phyloP scores from a whole-genome alignment of 2,113 vertebrate species.

The Pseudopipra pipra region DNA sequence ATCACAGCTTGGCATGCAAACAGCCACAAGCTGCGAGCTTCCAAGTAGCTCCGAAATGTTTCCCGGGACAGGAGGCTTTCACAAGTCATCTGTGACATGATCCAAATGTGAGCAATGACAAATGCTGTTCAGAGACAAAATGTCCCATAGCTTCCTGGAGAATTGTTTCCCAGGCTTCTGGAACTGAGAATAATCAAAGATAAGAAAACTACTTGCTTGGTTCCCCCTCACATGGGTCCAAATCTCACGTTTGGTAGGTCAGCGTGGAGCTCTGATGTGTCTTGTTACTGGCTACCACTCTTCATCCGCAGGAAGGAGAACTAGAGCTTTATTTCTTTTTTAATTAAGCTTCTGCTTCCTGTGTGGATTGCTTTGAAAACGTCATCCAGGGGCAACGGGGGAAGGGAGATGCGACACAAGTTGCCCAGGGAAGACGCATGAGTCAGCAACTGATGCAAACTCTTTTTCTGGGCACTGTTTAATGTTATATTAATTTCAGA shows the following conservation, averaged over 20 bases:
- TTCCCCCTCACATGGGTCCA: background rate
- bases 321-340: background rate
- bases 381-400: background rate
- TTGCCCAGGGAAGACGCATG: conserved; percentile 18
- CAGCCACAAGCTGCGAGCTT: background rate
- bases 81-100: background rate
- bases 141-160: background rate
- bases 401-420: background rate
- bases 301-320: background rate
- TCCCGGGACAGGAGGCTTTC: background rate
- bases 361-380: background rate
- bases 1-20: background rate
- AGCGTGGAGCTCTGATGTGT: background rate
- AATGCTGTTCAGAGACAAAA: background rate
- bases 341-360: background rate
- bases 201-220: background rate
- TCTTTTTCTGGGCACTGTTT: background rate
- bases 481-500: background rate
- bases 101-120: background rate
- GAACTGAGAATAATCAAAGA: background rate
- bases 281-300: background rate
- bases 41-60: background rate
- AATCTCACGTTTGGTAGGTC: background rate
- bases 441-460: conserved; percentile 38
- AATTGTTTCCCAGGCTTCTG: background rate